A percentile compares a stretch with the other conserved stretches of the same genome.
Evolutionary conservation across 2,113 vertebrate species (phyloP).

Genomic region (Neomonachus schauinslandi): DNA sequence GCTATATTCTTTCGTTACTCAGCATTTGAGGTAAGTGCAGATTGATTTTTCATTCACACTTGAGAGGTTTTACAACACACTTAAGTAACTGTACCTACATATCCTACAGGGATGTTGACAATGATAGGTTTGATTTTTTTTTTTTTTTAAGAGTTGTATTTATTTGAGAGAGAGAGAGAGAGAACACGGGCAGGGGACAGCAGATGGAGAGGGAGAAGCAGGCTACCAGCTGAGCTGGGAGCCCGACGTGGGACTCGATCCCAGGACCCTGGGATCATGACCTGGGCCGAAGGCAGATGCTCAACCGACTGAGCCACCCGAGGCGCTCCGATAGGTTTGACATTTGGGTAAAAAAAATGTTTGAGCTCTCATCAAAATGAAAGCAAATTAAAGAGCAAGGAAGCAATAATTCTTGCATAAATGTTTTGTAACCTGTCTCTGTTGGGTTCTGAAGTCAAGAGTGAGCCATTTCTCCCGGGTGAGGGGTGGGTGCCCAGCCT

Average conservation of each 20-base stretch:
- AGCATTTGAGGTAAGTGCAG: conserved; percentile 3
- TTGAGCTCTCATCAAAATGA: conserved; percentile 27
- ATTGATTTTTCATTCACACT: conserved; percentile 30
- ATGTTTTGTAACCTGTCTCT: neutral
- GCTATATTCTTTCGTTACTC: neutral
- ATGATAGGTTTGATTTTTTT: conserved; percentile 4
- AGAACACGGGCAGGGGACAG: neutral
- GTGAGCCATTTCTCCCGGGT: neutral
- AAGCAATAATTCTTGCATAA: neutral
- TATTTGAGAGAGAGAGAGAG: neutral
- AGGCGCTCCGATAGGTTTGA: neutral
- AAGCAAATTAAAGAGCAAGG: conserved; percentile 45
- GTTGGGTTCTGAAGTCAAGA: neutral
- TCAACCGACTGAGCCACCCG: neutral
- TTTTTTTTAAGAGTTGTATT: neutral
- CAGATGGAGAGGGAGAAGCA: neutral
- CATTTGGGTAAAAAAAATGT: neutral
- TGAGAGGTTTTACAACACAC: neutral
- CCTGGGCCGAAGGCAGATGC: neutral
- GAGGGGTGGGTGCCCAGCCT: neutral
- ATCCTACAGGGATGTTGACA: neutral
- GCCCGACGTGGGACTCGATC: neutral
- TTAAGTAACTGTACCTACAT: conserved; percentile 1
- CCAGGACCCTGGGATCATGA: neutral
- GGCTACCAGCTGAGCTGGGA: neutral